Evolutionary conservation across 1,140 invertebrate species (phyloP), one percentile per base, ranked within the genome.

Genomic region (Caenorhabditis latens): DNA sequence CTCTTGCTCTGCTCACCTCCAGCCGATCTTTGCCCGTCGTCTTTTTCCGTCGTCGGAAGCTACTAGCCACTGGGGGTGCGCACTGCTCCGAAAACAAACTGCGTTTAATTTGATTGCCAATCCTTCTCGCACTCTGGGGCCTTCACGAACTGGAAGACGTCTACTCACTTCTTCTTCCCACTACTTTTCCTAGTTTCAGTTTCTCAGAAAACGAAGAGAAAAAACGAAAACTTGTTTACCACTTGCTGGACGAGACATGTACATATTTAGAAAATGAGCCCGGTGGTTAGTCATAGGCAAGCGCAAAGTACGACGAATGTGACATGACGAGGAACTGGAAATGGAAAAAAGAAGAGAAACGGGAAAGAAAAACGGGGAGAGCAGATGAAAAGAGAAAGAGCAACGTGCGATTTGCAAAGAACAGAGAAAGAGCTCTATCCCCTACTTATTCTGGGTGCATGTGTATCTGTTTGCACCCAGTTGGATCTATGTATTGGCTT

Each of bases 371-470:
- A 48, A 48, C 3, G 24, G 19, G 32, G 46, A 24, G 46, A 24
- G 71, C 71, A 79, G 43, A 79, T 79, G 71, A 79, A 79, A 79
- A 79, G 46, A 79, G 71, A 79, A 79, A 79, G 71, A 79, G 71
- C 71, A 79, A 79, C 71, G 71, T 79, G 71, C 71, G 46, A 79
- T 79, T 79, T 79, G 71, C 71, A 79, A 79, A 79, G 71, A 79
- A 79, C 71, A 79, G 21, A 71, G 19, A 40, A 32, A 46, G 4
- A 50, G 43, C 46, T 79, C 43, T 24, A 50, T 50, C 46, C 21
- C n/a, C 21, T 19, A 48, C 21, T 24, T 79, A 50, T 50, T 79
- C 71, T 13, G 71, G 13, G 71, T 50, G 21, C 71, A 79, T 32
- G 19, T 50, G 71, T 79, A 50, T 79, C 71, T 79, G 40, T 79